Conservation (phyloP, 1,140 invertebrate species). For the Globodera ellingtonae region DNA sequence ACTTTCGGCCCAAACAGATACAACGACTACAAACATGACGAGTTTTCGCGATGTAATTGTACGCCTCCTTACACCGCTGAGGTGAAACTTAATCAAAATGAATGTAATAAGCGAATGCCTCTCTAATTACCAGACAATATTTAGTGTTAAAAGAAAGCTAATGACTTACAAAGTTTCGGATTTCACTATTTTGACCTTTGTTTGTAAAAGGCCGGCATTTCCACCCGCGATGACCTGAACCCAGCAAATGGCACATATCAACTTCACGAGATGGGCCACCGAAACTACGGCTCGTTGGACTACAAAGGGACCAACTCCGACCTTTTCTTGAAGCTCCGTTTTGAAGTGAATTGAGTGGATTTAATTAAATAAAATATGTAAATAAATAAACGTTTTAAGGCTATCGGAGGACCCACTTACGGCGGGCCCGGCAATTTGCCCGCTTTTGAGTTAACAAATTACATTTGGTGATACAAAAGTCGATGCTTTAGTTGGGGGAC, state of each 20-base stretch:
- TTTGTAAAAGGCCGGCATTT: conserved; percentile 62
- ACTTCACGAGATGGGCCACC: conserved; percentile 72
- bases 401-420: no score
- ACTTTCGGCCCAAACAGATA: conserved; percentile 67
- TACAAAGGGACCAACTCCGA: conserved; percentile 69
- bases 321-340: no score
- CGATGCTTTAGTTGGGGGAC: no score
- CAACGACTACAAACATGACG: conserved; percentile 77
- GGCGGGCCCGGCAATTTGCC: no score
- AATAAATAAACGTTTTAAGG: no score
- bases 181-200: neutral
- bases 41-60: conserved; percentile 74
- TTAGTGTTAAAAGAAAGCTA: conserved; percentile 67
- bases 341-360: no score
- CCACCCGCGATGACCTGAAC: conserved; percentile 62
- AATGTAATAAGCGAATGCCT: no score
- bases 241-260: conserved; percentile 66
- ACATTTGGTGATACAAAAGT: no score
- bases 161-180: no score
- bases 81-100: conserved; percentile 9
- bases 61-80: conserved; percentile 74
- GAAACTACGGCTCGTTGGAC: conserved; percentile 73
- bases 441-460: no score
- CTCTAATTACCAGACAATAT: no score
- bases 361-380: no score